Conservation (phyloP, 1,140 invertebrate genomes). For the Diplogasteroides magnus region DNA sequence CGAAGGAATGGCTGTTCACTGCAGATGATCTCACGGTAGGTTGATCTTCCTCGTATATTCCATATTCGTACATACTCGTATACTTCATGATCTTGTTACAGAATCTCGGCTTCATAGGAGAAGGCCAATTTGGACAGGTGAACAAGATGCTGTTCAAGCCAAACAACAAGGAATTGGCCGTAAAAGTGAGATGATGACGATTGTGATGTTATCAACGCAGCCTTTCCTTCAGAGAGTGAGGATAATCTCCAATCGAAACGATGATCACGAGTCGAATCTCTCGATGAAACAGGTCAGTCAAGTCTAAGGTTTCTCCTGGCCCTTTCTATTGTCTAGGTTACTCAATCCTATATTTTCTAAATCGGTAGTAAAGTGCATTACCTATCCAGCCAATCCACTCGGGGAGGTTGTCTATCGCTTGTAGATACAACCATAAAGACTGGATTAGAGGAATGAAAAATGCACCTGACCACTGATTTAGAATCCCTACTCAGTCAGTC, state of each 20-base stretch:
- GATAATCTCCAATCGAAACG: slow-evolving; percentile 81
- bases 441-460: too few species aligned
- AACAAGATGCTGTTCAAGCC: slow-evolving; percentile 89
- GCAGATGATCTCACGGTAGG: slow-evolving; percentile 70
- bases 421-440: too few species aligned
- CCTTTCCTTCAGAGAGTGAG: slow-evolving; percentile 67
- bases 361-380: too few species aligned
- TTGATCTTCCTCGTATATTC: too few species aligned
- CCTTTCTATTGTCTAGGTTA: too few species aligned
- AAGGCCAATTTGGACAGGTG: slow-evolving; percentile 88
- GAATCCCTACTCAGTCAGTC: too few species aligned
- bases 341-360: too few species aligned
- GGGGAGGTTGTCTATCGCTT: too few species aligned
- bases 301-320: too few species aligned
- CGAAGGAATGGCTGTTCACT: slow-evolving; percentile 70
- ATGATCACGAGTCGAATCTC: slow-evolving; percentile 69
- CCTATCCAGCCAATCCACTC: too few species aligned
- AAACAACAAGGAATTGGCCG: slow-evolving; percentile 81
- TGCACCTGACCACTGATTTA: too few species aligned
- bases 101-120: slow-evolving; percentile 81
- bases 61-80: neutral
- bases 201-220: neutral
- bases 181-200: slow-evolving; percentile 66
- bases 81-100: slow-evolving; percentile 60
- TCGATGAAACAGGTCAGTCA: slow-evolving; percentile 71